Base-by-base conservation (phyloP, 2,797 vertebrate genomes). In the Enteromius thamalakanensis region DNA sequence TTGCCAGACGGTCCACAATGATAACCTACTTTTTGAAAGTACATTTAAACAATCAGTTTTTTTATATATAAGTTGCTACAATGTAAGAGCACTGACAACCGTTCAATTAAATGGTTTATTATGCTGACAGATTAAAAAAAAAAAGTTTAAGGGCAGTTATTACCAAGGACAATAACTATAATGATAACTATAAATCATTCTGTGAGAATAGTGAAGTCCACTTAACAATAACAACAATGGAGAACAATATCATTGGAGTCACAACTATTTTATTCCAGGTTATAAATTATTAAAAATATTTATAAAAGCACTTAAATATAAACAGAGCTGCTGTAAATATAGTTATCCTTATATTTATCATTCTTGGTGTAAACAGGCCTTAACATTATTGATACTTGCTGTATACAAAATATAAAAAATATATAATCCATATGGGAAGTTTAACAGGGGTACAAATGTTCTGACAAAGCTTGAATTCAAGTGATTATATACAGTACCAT, bases 41-140 rank as follows among this genome's bases (percentile, higher is more conserved):
- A 9, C 19, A 34, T 67, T 45, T 42, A 53, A 53, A 79, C 64
- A 3, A 8, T 17, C 19, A 5, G 32, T 34, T 69, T 53, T 68
- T 14, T n/a, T n/a, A 26, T 60, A 32, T 47, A 15, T 10, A 47
- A 2, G 3, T 19, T 37, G 45, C 6, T 81, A 49, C 15, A 12
- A 1, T 42, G 40, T 76, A 64, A 81, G 42, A 64, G 55, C 42
- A 81, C 69, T 81, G 79, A 72, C 69, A 74, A 74, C 55, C 69
- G 26, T 81, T 81, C 21, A 26, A 21, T 72, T 51, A 81, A 74
- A 74, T 64, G 14, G n/a, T 40, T 49, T 64, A 51, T 74, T 51
- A 65, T 19, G 42, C 53, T 62, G 47, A 26, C 64, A 29, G 32
- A 67, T 40, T 40, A 42, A 42, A n/a, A 3, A 32, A 32, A 0